Conservation (phyloP, 2,888 invertebrate species). For the Himalopsyche tibetana region DNA sequence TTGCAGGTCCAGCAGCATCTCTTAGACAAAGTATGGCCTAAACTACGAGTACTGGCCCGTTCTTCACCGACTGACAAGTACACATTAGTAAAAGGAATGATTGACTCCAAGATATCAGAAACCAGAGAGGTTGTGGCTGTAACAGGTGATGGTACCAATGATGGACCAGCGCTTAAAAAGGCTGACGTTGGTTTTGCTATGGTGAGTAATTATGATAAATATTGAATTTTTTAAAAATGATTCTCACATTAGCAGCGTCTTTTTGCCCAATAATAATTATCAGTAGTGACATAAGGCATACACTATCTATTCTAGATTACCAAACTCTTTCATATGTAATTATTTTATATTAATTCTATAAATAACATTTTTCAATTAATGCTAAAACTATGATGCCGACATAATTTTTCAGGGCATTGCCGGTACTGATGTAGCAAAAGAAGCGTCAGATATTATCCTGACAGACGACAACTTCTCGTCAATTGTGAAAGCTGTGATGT, state of each 20-base stretch:
- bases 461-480: conserved; percentile 79
- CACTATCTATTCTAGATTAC: too few species aligned
- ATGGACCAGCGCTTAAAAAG: conserved; percentile 78
- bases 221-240: too few species aligned
- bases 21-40: conserved; percentile 78
- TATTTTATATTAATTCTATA: too few species aligned
- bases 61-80: conserved; percentile 80
- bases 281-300: too few species aligned
- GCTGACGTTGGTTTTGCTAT: conserved; percentile 79
- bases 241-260: too few species aligned
- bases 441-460: conserved; percentile 79
- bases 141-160: conserved; percentile 79
- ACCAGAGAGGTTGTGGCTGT: conserved; percentile 79
- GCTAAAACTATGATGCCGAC: too few species aligned
- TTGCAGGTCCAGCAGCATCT: conserved; percentile 71
- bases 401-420: conserved; percentile 72
- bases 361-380: too few species aligned
- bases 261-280: too few species aligned
- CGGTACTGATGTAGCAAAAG: conserved; percentile 81
- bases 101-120: conserved; percentile 74
- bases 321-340: too few species aligned
- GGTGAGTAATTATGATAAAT: conserved; percentile 65
- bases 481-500: conserved; percentile 80
- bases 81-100: conserved; percentile 78
- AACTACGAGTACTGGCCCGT: conserved; percentile 76